These are phyloP conservation scores for Poeciliopsis presidionis DNA, from an alignment of 2,797 vertebrate species.

Conservation along the genomic window DNA sequence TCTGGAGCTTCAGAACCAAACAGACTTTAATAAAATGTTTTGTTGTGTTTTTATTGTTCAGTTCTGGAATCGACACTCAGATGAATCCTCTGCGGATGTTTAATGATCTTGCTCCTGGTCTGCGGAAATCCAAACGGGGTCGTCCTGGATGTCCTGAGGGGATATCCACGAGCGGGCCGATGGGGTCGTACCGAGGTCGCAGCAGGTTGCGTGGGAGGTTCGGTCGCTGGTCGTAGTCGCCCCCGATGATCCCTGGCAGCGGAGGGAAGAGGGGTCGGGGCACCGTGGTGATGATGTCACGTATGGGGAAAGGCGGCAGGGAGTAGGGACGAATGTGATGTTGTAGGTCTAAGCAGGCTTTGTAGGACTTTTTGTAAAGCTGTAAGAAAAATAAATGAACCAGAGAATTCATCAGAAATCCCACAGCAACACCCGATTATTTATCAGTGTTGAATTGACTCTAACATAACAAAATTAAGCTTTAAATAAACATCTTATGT, in stretches of 20 bases:
- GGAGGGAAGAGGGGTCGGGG: slow-evolving; percentile 58
- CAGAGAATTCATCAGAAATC: background rate
- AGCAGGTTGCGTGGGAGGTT: slow-evolving; percentile 54
- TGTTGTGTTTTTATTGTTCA: background rate
- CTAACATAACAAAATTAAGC: background rate
- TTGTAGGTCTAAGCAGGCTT: slow-evolving; percentile 17
- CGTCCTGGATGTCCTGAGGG: slow-evolving; percentile 2
- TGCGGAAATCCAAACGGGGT: slow-evolving; percentile 25
- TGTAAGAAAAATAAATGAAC: slow-evolving; percentile 32
- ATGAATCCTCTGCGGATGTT: slow-evolving; percentile 78
- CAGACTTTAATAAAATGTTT: background rate
- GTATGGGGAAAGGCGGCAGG: slow-evolving; percentile 15
- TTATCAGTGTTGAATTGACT: background rate
- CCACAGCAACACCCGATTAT: background rate
- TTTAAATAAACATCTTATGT: too few species aligned
- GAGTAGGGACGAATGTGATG: background rate
- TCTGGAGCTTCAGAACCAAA: background rate
- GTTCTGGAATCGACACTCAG: slow-evolving; percentile 46
- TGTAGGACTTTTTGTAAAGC: slow-evolving; percentile 71
- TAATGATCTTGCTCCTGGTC: slow-evolving; percentile 31
- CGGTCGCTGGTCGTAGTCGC: slow-evolving; percentile 75
- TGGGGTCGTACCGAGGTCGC: slow-evolving; percentile 74
- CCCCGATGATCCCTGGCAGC: slow-evolving; percentile 78
- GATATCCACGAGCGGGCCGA: slow-evolving; percentile 39
- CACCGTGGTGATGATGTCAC: slow-evolving; percentile 25